Base-by-base conservation (phyloP, 2,888 invertebrate species). In the Tortrix viridana region DNA sequence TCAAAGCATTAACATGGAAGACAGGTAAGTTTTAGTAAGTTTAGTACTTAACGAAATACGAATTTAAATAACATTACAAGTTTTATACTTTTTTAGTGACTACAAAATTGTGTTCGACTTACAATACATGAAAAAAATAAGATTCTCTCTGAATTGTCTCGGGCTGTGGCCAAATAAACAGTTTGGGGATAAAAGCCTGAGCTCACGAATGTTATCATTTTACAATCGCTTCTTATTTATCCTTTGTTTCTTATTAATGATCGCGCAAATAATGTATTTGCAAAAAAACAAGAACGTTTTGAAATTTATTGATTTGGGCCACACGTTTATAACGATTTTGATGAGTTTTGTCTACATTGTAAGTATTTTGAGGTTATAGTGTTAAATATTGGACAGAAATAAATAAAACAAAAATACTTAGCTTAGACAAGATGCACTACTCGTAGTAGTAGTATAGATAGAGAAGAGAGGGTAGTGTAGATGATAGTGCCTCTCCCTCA, bases 101-200 rank as follows among this genome's bases (percentile, higher is more conserved):
- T 3, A 32, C 14, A 19, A 19, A 20, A 52, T 19, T n/a, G 52
- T 52, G 19, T 38, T 52, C 14, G 52, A 52, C 1, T 20, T 52
- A 22, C n/a, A 37, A 20, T 52, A 52, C 52, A 20, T 52, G 5
- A 52, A 52, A 38, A 37, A 20, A 20, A 26, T 20, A 2, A 37
- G 37, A 12, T 52, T 52, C 16, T 18, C 52, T 19, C 5, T 52
- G 6, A 52, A 20, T 37, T 38, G 52, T 38, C 37, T 52, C 14
- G 52, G 52, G 26, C 14, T 20, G n/a, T 52, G 52, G 52, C 52
- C 52, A 14, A 52, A 52, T 14, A 52, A 38, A 5, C 32, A 52
- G 14, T 52, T 52, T 7, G 38, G 38, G 7, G 19, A 38, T 6
- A n/a, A 6, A 14, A 20, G 20, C 14, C 37, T 19, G 14, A 19